These are phyloP conservation scores for Aphrophora alni DNA, from an alignment of 2,888 invertebrate species.

Conservation along the genomic window DNA sequence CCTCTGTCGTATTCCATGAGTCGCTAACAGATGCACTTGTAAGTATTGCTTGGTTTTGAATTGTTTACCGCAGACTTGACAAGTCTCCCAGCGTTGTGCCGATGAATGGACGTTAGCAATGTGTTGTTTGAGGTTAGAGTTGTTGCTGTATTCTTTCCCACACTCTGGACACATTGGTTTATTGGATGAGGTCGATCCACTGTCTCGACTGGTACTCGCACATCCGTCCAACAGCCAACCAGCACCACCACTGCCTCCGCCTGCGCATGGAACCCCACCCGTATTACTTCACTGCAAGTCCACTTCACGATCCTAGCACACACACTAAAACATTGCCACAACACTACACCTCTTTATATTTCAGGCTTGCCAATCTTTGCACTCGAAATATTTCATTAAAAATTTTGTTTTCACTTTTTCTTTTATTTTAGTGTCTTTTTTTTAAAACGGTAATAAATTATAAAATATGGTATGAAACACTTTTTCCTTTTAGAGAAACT, in stretches of 20 bases:
- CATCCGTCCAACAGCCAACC: conserved; percentile 44
- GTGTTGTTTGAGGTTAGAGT: conserved; percentile 73
- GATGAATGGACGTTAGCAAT: conserved; percentile 72
- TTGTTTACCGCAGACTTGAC: conserved; percentile 69
- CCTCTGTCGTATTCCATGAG: conserved; percentile 69
- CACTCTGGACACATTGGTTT: conserved; percentile 71
- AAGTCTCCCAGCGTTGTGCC: conserved; percentile 65
- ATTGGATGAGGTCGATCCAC: conserved; percentile 25
- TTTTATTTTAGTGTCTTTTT: too few relatives aligned
- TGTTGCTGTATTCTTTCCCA: conserved; percentile 72
- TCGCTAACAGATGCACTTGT: conserved; percentile 72
- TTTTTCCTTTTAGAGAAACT: too few relatives aligned
- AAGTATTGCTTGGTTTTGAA: conserved; percentile 76
- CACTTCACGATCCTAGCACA: conserved; percentile 17
- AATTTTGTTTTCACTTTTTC: too few relatives aligned
- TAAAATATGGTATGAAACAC: too few relatives aligned
- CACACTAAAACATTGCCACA: conserved; percentile 17
- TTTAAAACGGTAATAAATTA: too few relatives aligned
- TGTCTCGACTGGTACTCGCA: conserved; percentile 21
- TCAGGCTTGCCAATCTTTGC: not conserved
- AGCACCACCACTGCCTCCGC: conserved; percentile 43
- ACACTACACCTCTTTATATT: not conserved
- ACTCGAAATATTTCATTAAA: not conserved
- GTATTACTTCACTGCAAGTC: conserved; percentile 11
- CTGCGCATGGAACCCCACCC: conserved; percentile 40